A percentile compares a stretch with the other conserved stretches of the same genome.
These are phyloP conservation scores for Rhopalosiphum padi DNA, from an alignment of 1,140 invertebrate species.

Conservation along the genomic window DNA sequence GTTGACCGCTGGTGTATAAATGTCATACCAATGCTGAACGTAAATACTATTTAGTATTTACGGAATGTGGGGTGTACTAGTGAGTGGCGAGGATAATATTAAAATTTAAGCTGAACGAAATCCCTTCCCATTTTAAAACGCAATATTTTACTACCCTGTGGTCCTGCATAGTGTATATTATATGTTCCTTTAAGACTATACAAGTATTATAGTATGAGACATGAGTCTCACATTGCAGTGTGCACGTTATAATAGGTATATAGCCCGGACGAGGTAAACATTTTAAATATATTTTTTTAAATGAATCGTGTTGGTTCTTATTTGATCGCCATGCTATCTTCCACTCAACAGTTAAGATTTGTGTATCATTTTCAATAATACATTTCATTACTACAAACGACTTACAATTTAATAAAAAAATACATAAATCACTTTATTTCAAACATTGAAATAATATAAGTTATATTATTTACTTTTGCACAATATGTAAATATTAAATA, in stretches of 20 bases:
- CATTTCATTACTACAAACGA: neutral
- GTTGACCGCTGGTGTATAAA: neutral
- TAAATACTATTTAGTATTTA: neutral
- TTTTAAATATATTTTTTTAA: neutral
- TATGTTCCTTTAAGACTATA: neutral
- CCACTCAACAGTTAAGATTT: no score
- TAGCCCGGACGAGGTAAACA: neutral
- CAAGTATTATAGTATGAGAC: neutral
- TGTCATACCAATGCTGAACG: neutral
- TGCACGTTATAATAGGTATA: neutral
- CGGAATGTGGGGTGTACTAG: neutral
- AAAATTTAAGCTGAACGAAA: neutral
- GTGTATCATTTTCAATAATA: no score
- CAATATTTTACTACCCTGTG: neutral
- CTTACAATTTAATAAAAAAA: neutral
- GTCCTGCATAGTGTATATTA: neutral
- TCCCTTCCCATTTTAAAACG: neutral
- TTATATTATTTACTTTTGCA: neutral
- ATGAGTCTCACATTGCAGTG: neutral
- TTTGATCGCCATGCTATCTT: neutral
- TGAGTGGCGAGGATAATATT: neutral
- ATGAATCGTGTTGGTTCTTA: neutral
- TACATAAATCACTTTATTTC: neutral
- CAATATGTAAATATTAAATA: neutral
- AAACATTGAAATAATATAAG: neutral